Conservation (phyloP, 2,113 vertebrate species). For the Mobula birostris region DNA sequence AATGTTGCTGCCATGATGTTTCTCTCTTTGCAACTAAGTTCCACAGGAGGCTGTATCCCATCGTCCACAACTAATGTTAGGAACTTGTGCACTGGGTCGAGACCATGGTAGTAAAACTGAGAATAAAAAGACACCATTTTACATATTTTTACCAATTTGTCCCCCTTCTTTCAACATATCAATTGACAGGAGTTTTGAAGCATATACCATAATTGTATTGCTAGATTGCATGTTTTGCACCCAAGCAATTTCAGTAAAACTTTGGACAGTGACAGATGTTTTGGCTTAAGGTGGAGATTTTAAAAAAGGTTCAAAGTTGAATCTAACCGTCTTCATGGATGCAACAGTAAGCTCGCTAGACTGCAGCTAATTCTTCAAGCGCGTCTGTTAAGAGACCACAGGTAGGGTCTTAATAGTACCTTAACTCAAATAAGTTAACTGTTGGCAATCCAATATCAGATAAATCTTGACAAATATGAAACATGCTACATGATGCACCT, state of each 20-base stretch:
- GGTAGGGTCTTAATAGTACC: no score
- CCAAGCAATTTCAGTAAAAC: neutral
- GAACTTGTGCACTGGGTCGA: conserved; percentile 88
- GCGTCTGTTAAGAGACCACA: neutral
- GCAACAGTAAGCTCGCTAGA: neutral
- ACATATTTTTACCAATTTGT: neutral
- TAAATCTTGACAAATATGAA: neutral
- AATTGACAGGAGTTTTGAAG: neutral
- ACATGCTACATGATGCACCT: neutral
- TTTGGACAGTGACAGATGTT: neutral
- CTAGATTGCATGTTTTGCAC: neutral
- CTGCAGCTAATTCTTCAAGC: neutral
- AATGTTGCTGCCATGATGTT: conserved; percentile 98
- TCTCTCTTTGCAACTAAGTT: conserved; percentile 95
- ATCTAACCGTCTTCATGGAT: neutral
- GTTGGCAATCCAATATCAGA: neutral
- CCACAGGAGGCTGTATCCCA: conserved; percentile 93
- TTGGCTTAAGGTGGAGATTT: no score
- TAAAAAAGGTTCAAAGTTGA: neutral
- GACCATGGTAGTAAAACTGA: conserved; percentile 90
- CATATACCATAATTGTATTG: neutral
- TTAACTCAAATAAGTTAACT: neutral
- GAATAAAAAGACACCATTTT: conserved; percentile 41
- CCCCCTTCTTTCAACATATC: no score
- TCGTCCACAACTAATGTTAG: conserved; percentile 92